phyloP scores from a whole-genome alignment of 2,888 invertebrate genomes.

The Diogma glabrata region DNA sequence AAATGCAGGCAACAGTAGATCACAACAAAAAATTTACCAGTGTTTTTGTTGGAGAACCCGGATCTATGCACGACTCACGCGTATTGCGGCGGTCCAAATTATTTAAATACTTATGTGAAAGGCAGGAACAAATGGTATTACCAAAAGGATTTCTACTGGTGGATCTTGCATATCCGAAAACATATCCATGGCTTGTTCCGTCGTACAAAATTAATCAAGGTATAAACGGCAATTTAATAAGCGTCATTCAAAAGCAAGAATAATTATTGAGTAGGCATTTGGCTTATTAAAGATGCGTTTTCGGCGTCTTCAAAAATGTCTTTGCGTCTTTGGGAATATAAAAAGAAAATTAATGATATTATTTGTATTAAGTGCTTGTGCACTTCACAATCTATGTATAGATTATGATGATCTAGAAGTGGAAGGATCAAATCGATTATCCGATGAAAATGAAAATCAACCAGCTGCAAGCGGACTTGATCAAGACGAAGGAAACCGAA shows the following conservation, averaged over 20 bases:
- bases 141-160: background rate
- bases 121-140: background rate
- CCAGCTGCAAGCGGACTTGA: too few species aligned
- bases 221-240: background rate
- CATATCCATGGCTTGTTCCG: background rate
- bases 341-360: background rate
- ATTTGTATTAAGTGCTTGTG: background rate
- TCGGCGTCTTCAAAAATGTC: background rate
- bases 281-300: background rate
- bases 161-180: background rate
- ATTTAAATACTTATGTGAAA: background rate
- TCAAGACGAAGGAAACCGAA: too few species aligned
- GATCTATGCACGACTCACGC: background rate
- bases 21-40: background rate
- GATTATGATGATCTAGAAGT: background rate
- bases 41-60: background rate
- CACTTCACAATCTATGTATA: background rate
- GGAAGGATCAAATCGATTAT: too few species aligned
- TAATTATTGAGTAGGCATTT: background rate
- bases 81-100: background rate
- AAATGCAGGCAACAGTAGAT: background rate
- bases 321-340: too few species aligned
- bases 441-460: too few species aligned
- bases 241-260: background rate
- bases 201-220: background rate